Evolutionary conservation across 2,113 vertebrate genomes (phyloP).

Genomic region (Gobius niger): DNA sequence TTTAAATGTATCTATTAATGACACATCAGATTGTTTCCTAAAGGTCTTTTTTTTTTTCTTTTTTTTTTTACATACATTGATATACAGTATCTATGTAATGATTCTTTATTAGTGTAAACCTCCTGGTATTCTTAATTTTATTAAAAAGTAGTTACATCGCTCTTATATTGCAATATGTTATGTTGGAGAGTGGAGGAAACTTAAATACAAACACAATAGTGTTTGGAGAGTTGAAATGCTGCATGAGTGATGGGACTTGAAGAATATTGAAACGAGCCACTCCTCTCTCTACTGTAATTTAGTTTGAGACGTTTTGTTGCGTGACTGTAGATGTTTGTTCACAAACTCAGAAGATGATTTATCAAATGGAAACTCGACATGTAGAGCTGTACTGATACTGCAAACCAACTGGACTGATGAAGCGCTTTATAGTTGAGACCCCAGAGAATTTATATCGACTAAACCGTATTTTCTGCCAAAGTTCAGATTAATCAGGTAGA

Average conservation of each 20-base stretch:
- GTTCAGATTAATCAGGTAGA: slow-evolving; percentile 37
- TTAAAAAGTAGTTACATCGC: slow-evolving; percentile 71
- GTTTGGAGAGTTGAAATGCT: slow-evolving; percentile 6
- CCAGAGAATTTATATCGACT: slow-evolving; percentile 47
- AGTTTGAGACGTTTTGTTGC: slow-evolving; percentile 51
- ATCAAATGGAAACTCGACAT: slow-evolving; percentile 32
- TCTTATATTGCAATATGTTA: slow-evolving; percentile 74
- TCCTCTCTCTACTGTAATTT: slow-evolving; percentile 55
- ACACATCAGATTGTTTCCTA: slow-evolving; percentile 50
- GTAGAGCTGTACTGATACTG: slow-evolving; percentile 19
- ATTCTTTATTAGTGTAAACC: slow-evolving; percentile 75
- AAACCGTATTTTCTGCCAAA: slow-evolving; percentile 47
- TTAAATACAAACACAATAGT: slow-evolving; percentile 29
- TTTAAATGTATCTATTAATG: slow-evolving; percentile 31
- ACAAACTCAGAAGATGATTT: slow-evolving; percentile 35
- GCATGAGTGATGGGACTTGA: slow-evolving; percentile 11
- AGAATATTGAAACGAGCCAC: slow-evolving; percentile 12
- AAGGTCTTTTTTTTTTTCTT: slow-evolving; percentile 26
- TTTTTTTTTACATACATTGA: slow-evolving; percentile 59
- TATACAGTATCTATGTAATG: slow-evolving; percentile 76
- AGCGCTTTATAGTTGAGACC: slow-evolving; percentile 42
- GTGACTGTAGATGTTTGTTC: slow-evolving; percentile 37
- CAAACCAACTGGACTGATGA: slow-evolving; percentile 35
- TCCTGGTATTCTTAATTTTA: slow-evolving; percentile 72
- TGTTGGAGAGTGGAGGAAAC: slow-evolving; percentile 52